Evolutionary conservation across 2,888 invertebrate species (phyloP).

Genomic region (Pyrochroa serraticornis): DNA sequence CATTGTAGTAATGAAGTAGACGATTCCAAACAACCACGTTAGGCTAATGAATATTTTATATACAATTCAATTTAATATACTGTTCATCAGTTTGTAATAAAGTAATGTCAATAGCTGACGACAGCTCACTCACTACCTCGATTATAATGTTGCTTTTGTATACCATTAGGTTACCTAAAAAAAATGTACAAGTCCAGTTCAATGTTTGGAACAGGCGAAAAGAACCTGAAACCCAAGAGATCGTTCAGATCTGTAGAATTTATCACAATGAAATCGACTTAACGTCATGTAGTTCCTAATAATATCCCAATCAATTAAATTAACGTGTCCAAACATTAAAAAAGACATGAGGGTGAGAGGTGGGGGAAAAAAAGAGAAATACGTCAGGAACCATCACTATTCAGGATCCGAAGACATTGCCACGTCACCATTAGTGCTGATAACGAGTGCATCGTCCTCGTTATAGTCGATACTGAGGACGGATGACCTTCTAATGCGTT

Average conservation of each 20-base stretch:
- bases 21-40: conserved; percentile 36
- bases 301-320: not conserved
- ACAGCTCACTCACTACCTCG: conserved; percentile 19
- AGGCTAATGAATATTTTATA: conserved; percentile 35
- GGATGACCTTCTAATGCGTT: conserved; percentile 74
- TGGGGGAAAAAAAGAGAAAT: no score
- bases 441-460: conserved; percentile 75
- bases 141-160: not conserved
- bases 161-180: not conserved
- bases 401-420: conserved; percentile 58
- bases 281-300: not conserved
- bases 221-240: no score
- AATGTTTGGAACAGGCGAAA: no score
- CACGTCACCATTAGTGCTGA: conserved; percentile 71
- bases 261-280: not conserved
- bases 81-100: conserved; percentile 44
- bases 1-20: conserved; percentile 21
- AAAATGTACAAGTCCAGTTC: not conserved
- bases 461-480: conserved; percentile 76
- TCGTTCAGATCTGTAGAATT: not conserved
- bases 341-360: not conserved
- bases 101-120: conserved; percentile 5
- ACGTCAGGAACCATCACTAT: conserved; percentile 35
- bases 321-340: no score
- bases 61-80: conserved; percentile 41